Conservation (phyloP, 1,140 invertebrate genomes). For the Aphaenogaster rudis region DNA sequence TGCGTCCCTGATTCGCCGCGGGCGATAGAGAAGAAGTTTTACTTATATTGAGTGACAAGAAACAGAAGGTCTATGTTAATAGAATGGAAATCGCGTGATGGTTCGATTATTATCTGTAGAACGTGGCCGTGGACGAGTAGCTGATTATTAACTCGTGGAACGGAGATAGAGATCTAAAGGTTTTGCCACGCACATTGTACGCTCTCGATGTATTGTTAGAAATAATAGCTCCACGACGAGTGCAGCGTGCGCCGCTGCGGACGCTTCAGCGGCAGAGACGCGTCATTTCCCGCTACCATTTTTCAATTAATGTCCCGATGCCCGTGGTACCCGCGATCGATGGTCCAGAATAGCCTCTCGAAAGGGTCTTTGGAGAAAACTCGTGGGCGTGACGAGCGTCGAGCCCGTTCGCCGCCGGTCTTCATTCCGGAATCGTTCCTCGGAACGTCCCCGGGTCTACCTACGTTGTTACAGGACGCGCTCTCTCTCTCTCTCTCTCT, state of each 20-base stretch:
- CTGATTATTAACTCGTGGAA: slow-evolving; percentile 32
- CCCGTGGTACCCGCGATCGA: slow-evolving; percentile 17
- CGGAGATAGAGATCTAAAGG: slow-evolving; percentile 27
- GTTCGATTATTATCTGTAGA: slow-evolving; percentile 28
- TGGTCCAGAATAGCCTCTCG: slow-evolving; percentile 36
- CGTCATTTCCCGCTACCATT: background rate
- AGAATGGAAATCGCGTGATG: slow-evolving; percentile 26
- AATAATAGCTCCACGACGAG: background rate
- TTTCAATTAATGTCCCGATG: slow-evolving; percentile 50
- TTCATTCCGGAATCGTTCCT: slow-evolving; percentile 17
- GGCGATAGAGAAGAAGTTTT: background rate
- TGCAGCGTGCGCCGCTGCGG: background rate
- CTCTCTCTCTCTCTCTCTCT: too few species aligned
- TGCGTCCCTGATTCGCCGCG: background rate
- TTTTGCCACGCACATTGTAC: background rate
- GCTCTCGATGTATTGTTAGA: slow-evolving; percentile 2
- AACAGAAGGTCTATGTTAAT: slow-evolving; percentile 24
- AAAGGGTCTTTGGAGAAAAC: slow-evolving; percentile 47
- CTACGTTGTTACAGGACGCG: background rate
- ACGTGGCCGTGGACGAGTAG: background rate
- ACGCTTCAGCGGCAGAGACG: background rate
- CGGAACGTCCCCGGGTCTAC: background rate
- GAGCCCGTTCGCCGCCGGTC: background rate
- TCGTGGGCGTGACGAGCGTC: slow-evolving; percentile 45
- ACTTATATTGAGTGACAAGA: background rate